A percentile compares a stretch with the other conserved stretches of the same genome.
These are phyloP conservation scores for Plodia interpunctella DNA, from an alignment of 1,140 invertebrate species.

Conservation along the genomic window DNA sequence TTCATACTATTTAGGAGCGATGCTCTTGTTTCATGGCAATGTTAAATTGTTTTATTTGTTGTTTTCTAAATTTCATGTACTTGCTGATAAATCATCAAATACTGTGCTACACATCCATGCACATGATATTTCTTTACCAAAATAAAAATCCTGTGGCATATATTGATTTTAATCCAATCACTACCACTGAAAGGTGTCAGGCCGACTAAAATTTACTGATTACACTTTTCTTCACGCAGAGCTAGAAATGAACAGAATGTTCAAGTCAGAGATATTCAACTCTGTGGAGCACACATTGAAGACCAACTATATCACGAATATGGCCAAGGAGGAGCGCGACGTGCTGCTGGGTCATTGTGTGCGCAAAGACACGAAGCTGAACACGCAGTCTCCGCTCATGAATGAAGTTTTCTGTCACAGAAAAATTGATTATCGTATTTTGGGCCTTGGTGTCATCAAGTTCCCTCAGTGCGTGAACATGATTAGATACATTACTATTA, in stretches of 20 bases:
- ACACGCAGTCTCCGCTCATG: constrained; percentile 57
- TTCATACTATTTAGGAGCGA: too few relatives aligned
- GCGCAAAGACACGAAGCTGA: constrained; percentile 55
- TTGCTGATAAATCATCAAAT: too few relatives aligned
- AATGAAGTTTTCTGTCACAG: constrained; percentile 66
- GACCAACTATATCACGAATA: constrained; percentile 43
- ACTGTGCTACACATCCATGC: too few relatives aligned
- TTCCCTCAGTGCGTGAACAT: constrained; percentile 49
- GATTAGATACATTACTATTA: too few relatives aligned
- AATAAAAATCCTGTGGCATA: too few relatives aligned
- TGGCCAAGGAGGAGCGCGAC: constrained; percentile 44
- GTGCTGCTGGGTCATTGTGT: constrained; percentile 53
- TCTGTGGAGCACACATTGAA: constrained; percentile 61
- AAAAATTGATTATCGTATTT: constrained; percentile 56
- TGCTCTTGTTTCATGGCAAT: too few relatives aligned
- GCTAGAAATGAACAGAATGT: constrained; percentile 78
- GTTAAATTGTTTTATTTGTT: too few relatives aligned
- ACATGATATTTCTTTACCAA: too few relatives aligned
- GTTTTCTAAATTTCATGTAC: too few relatives aligned
- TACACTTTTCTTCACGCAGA: constrained; percentile 47
- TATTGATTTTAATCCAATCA: too few relatives aligned
- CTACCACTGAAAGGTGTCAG: too few relatives aligned
- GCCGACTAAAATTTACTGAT: too few relatives aligned
- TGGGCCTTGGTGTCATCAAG: constrained; percentile 61
- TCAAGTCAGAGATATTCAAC: constrained; percentile 79